Percentiles rank a stretch among this genome's conserved stretches.
These are phyloP conservation scores for Brachionus sp. DNA, from an alignment of 1,140 invertebrate genomes.

Conservation along the genomic window DNA sequence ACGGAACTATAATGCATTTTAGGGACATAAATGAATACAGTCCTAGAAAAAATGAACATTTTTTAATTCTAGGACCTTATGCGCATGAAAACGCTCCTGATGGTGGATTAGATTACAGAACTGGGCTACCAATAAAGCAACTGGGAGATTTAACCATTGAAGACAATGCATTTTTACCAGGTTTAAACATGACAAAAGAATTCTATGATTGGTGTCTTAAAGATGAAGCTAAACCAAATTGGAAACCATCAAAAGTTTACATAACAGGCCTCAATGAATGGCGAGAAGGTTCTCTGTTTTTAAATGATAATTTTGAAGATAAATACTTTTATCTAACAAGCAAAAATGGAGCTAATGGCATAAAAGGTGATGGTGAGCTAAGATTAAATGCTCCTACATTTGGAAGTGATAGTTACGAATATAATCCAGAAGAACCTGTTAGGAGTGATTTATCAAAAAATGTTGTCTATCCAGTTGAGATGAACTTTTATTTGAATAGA, in stretches of 20 bases:
- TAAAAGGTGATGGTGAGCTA: slow-evolving; percentile 15
- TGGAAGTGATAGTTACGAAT: neutral
- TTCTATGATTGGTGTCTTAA: slow-evolving; percentile 41
- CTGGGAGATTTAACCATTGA: neutral
- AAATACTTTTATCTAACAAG: slow-evolving; percentile 6
- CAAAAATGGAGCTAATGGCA: neutral
- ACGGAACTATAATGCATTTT: slow-evolving; percentile 13
- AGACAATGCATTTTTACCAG: slow-evolving; percentile 14
- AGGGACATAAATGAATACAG: neutral
- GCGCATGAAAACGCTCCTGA: neutral
- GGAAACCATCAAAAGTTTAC: neutral
- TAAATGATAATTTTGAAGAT: neutral
- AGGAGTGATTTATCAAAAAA: neutral
- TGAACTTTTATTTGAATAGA: neutral
- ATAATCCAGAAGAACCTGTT: slow-evolving; percentile 1
- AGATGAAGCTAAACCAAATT: neutral
- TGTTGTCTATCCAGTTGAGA: neutral
- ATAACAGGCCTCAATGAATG: neutral
- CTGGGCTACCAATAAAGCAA: neutral
- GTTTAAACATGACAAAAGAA: neutral
- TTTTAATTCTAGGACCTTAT: slow-evolving; percentile 38
- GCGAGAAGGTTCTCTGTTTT: neutral
- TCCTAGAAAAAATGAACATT: neutral
- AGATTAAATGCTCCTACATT: neutral
- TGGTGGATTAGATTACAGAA: slow-evolving; percentile 2